Base-by-base conservation (phyloP, 30 jellyfish, hydroid and myxozoan species). In the Turritopsis rubra region DNA sequence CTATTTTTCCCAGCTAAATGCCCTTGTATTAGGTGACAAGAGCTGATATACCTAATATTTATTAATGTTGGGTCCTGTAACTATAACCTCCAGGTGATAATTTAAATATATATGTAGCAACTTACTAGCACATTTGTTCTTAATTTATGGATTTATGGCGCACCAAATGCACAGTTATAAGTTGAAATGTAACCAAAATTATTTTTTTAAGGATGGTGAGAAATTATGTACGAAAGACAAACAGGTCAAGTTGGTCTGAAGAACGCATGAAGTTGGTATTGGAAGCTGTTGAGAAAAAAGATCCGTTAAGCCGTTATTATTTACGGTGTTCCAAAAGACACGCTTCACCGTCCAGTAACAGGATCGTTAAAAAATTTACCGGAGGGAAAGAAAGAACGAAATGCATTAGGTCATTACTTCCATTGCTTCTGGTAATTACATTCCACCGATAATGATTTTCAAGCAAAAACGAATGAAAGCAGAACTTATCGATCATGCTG, bases 401-500 rank as follows among this genome's bases (percentile, higher is more conserved):
- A 74, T 29, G 82, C 82, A 74, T 74, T 74, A 24, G 82, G 82
- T 41, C 79, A 83, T 28, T 80, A 41, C 52, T 16, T 28, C 30
- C 31, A 85, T 68, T 85, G 86, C 85, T 30, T 25, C 89, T 25
- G 90, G 80, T 20, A 29, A 30, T 71, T 80, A 65, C 79, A 76
- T 79, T 31, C 53, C 89, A 1, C 93, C 93, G 28, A 41, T 85
- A 66, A 66, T 85, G 66, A 85, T 85, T 54, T 85, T 79, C 78
- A 79, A 54, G 68, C 80, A 85, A 17, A 87, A 87, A 54, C 53
- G 91, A 30, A 81, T 72, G 92, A 87, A 54, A 54, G 53, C 86
- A 74, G 91, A 81, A 29, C 79, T 87, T n/a, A 72, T 83, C 52
- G 95, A 81, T 53, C 91, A 74, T 28, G 84, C 92, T 8, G 93